Evolutionary conservation across 2,797 vertebrate genomes (phyloP).

Genomic region (Crocodylus rhombifer): DNA sequence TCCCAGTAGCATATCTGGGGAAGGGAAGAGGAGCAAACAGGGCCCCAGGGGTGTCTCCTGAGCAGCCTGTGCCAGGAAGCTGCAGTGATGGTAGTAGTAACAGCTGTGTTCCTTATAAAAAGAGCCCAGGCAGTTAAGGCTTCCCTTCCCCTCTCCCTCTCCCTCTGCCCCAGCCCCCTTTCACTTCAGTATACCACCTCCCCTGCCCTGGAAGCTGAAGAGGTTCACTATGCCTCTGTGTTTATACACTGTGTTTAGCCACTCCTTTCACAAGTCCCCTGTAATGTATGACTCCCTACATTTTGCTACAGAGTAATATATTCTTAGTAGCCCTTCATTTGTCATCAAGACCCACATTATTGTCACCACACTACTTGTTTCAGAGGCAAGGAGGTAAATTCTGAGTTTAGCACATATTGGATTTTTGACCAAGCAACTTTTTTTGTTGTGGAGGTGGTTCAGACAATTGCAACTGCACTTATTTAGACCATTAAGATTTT

Average conservation of each 20-base stretch:
- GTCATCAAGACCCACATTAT: slow-evolving; percentile 31
- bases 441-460: background rate
- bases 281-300: slow-evolving; percentile 29
- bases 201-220: too few species aligned
- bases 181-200: too few species aligned
- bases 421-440: slow-evolving; percentile 42
- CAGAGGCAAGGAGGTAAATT: background rate
- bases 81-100: too few species aligned
- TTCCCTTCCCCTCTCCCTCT: too few species aligned
- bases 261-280: background rate
- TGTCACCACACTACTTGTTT: slow-evolving; percentile 31
- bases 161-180: too few species aligned
- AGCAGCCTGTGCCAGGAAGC: too few species aligned
- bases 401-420: slow-evolving; percentile 28
- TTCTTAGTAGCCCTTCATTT: slow-evolving; percentile 38
- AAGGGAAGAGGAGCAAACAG: too few species aligned
- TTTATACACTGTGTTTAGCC: background rate
- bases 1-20: too few species aligned
- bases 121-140: too few species aligned
- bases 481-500: background rate
- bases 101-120: too few species aligned
- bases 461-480: background rate
- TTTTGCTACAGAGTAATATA: slow-evolving; percentile 36
- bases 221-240: background rate
- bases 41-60: too few species aligned